A percentile compares a stretch with the other conserved stretches of the same genome.
These are phyloP conservation scores for Uromys caudimaculatus DNA, from an alignment of 2,797 vertebrate genomes.

Conservation along the genomic window DNA sequence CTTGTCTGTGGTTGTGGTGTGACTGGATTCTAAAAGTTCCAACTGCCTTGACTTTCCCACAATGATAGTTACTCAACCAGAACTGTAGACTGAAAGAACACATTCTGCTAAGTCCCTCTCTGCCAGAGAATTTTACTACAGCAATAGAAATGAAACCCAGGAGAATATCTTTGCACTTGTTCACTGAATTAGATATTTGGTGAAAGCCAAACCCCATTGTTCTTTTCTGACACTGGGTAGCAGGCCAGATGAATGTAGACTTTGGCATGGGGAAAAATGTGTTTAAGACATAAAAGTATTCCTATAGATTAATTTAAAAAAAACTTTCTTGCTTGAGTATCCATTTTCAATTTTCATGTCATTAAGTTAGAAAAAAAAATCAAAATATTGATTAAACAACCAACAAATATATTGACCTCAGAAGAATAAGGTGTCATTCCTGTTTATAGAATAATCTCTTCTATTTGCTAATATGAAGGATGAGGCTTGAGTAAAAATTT, in stretches of 20 bases:
- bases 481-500: neutral
- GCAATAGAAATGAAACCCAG: neutral
- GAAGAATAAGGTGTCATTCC: neutral
- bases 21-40: too few species aligned
- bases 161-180: neutral
- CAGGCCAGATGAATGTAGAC: neutral
- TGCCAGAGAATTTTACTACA: neutral
- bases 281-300: neutral
- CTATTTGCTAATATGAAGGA: neutral
- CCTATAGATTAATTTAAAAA: neutral
- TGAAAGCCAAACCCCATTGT: neutral
- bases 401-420: neutral
- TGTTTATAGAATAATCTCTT: neutral
- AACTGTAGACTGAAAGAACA: neutral
- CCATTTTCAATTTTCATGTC: neutral
- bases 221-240: neutral
- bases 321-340: neutral
- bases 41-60: neutral
- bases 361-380: neutral
- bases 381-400: neutral
- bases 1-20: neutral
- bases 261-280: neutral
- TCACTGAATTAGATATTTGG: neutral
- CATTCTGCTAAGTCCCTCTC: neutral
- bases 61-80: neutral